phyloP scores from a whole-genome alignment of 2,888 invertebrate species.

The Electrophaes corylata region DNA sequence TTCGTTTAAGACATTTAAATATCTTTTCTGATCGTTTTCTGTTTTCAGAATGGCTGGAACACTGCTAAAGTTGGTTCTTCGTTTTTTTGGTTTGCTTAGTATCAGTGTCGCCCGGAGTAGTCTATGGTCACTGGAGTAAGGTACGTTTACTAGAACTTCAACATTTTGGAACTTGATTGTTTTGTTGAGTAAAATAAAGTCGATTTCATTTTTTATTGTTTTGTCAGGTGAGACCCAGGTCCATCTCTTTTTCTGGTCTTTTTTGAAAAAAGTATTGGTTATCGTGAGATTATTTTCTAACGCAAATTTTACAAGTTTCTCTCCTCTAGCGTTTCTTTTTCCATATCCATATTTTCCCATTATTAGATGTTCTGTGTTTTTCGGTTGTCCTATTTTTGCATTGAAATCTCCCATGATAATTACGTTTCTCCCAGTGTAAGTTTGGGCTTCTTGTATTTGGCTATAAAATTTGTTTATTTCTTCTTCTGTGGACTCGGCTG shows the following conservation, averaged over 20 bases:
- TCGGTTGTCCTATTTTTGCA: conserved; percentile 12
- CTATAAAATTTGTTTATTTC: conserved; percentile 17
- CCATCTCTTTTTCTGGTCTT: conserved; percentile 13
- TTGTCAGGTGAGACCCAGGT: conserved; percentile 30
- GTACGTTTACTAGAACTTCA: not conserved
- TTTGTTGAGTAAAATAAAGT: conserved; percentile 4
- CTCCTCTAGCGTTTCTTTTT: conserved; percentile 20
- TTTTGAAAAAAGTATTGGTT: conserved; percentile 27
- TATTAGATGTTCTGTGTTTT: not conserved
- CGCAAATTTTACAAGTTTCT: conserved; percentile 20
- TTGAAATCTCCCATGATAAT: conserved; percentile 2
- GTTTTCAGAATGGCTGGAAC: not conserved
- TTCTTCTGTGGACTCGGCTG: conserved; percentile 8
- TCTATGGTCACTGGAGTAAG: not conserved
- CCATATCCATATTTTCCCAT: conserved; percentile 18
- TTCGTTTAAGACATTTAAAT: not conserved
- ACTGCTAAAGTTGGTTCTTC: not conserved
- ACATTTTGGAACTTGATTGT: not conserved
- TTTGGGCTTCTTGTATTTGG: not conserved
- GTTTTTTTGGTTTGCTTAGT: not conserved
- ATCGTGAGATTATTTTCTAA: conserved; percentile 23
- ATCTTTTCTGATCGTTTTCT: not conserved
- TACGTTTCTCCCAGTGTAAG: not conserved
- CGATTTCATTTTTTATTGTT: conserved; percentile 26
- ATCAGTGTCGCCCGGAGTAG: not conserved